Evolutionary conservation across 2,888 invertebrate species (phyloP), one percentile per base, ranked within the genome.

Genomic region (Chloromyia formosa): DNA sequence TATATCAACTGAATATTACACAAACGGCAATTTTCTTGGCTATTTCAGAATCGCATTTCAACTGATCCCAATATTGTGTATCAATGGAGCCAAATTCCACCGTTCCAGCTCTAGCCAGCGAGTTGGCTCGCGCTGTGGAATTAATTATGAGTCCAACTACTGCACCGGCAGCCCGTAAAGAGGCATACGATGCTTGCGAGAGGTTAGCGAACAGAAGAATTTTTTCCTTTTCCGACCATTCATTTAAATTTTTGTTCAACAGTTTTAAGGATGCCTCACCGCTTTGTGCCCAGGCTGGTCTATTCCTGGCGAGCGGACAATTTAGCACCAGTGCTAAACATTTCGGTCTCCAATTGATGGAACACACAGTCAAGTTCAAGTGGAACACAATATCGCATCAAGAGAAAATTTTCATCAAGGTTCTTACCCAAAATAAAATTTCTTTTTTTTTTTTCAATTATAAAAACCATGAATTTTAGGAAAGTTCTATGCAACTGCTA

Each of bases 311-410:
- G 58, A 92, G 92, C 78, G 91, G 90, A 58, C 91, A 93, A 77
- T 91, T 92, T 81, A 92, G 93, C 9, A 89, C 93, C 49, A 90
- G 94, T 74, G 92, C 94, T 0, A 90, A 95, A 74, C 96, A 96
- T 83, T 96, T 96, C 86, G 97, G 97, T 0, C 87, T 97, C 0
- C 96, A 97, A 81, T 86, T 97, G 0, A 93, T 98, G 89, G 97
- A 97, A 83, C 93, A 97, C 82, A 94, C 94, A 72, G 93, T 97
- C 35, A 97, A 95, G 86, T 96, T 94, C 82, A 89, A 94, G 76
- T 97, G 97, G 97, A 94, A 94, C 76, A 92, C 93, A 80, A 94
- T 97, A 81, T 91, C 92, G 3, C 93, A 93, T 80, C 91, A 91
- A 74, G 95, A 96, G 81, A 97, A 96, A 85, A 87, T 95, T 76